Evolutionary conservation across 2,113 vertebrate species (phyloP), one percentile per base, ranked within the genome.

Genomic region (Ceyx margarethae): DNA sequence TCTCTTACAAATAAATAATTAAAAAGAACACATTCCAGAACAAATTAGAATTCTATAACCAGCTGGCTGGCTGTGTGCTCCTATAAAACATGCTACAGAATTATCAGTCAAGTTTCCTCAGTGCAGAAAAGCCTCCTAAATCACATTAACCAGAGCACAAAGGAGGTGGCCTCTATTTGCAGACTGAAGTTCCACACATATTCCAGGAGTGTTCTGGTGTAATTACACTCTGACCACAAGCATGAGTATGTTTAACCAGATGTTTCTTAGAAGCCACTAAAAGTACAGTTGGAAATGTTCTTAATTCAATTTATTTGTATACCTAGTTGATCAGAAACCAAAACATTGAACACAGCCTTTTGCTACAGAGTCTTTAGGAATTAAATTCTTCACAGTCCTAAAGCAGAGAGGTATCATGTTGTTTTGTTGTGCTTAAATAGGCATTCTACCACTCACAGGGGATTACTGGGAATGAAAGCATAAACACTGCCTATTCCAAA

Each of bases 241-340:
- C 64, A 87, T 48, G 62, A 92, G 46, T 42, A 43, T 81, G 58
- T 89, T 94, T 95, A 93, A 76, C 92, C 95, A 95, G 90, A 95
- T 88, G 93, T 80, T 87, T 93, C 88, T 92, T 35, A 89, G 83
- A 80, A 93, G 66, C 4, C 0, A 81, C 83, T 78, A 58, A 78
- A 89, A 87, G 50, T 65, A 73, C 21, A 84, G 81, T 40, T 88
- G 72, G 69, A 87, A 89, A 48, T 80, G 65, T 92, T 60, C 89
- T 92, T 88, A 95, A 94, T 90, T 86, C 87, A 89, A 90, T 95
- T 92, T 48, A 89, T 93, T 90, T 95, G 61, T 74, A 87, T 95
- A 79, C 56, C 77, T 84, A 97, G 89, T 57, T 93, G 91, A 87
- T 88, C 91, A 93, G 86, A 97, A 97, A 95, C 79, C 94, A 95